Conservation (phyloP, 2,113 vertebrate species). For the Albula goreensis region DNA sequence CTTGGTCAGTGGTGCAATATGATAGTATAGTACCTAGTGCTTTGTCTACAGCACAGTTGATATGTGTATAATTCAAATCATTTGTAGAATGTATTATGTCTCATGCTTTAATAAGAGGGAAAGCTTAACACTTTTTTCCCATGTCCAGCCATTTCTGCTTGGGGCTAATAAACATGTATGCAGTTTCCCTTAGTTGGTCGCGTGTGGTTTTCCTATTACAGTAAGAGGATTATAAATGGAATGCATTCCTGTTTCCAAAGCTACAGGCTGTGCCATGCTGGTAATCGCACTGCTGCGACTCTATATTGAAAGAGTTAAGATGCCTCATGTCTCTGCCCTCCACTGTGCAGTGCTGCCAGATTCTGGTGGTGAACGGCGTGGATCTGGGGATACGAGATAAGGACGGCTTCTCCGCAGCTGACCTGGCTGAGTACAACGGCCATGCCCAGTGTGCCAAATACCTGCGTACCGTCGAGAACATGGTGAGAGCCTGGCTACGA, state of each 20-base stretch:
- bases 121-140: background rate
- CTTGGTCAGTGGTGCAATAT: no score
- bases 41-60: no score
- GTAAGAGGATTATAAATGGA: slow-evolving; percentile 22
- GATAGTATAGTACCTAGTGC: no score
- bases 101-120: background rate
- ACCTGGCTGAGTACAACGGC: slow-evolving; percentile 90
- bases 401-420: slow-evolving; percentile 86
- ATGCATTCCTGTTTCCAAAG: slow-evolving; percentile 7
- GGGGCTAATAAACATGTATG: background rate
- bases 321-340: background rate
- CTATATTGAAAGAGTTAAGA: background rate
- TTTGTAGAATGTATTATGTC: background rate
- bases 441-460: slow-evolving; percentile 93
- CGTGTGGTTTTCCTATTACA: background rate
- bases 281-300: background rate
- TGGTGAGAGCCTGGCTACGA: slow-evolving; percentile 69
- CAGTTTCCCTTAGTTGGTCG: background rate
- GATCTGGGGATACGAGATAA: slow-evolving; percentile 84
- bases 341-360: slow-evolving; percentile 87
- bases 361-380: slow-evolving; percentile 92
- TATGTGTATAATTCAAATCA: no score
- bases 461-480: slow-evolving; percentile 90
- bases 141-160: background rate
- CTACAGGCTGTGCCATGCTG: background rate